Evolutionary conservation across 2,888 invertebrate species (phyloP).

Genomic region (Neoascia interrupta): DNA sequence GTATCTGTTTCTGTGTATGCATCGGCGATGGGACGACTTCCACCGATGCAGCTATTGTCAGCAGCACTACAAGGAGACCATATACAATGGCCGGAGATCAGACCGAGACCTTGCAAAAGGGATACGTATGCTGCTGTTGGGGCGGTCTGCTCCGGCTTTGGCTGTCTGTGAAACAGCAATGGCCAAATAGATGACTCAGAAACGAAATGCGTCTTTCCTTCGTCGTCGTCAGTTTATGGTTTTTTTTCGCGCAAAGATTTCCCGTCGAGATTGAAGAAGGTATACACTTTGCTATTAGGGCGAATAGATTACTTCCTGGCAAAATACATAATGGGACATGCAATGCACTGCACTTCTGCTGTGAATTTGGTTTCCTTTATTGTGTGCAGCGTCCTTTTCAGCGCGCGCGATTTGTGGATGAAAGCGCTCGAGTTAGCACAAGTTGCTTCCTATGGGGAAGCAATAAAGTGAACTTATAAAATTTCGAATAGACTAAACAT

Average conservation of each 20-base stretch:
- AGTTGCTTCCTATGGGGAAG: slow-evolving; percentile 25
- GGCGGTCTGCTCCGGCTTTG: slow-evolving; percentile 7
- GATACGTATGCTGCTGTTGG: slow-evolving; percentile 16
- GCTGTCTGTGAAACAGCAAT: slow-evolving; percentile 23
- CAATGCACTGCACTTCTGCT: slow-evolving; percentile 26
- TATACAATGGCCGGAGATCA: no score
- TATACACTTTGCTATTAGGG: slow-evolving; percentile 46
- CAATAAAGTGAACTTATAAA: slow-evolving; percentile 13
- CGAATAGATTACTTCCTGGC: slow-evolving; percentile 69
- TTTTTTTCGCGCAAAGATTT: slow-evolving; percentile 53
- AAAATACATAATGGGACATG: slow-evolving; percentile 38
- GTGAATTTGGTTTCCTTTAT: slow-evolving; percentile 5
- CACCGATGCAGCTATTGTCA: slow-evolving; percentile 46
- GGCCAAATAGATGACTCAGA: slow-evolving; percentile 57
- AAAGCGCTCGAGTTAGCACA: slow-evolving; percentile 22
- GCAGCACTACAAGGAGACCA: no score
- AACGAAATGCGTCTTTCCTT: slow-evolving; percentile 20
- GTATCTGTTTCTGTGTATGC: slow-evolving; percentile 20
- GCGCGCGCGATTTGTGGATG: slow-evolving; percentile 26
- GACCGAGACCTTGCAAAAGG: slow-evolving; percentile 47
- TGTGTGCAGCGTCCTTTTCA: neutral
- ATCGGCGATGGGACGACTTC: slow-evolving; percentile 53
- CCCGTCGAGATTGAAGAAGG: slow-evolving; percentile 46
- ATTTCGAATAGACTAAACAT: no score
- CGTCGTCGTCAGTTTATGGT: slow-evolving; percentile 19